Conservation (phyloP, 2,113 vertebrate species). For the Myiozetetes cayanensis region DNA sequence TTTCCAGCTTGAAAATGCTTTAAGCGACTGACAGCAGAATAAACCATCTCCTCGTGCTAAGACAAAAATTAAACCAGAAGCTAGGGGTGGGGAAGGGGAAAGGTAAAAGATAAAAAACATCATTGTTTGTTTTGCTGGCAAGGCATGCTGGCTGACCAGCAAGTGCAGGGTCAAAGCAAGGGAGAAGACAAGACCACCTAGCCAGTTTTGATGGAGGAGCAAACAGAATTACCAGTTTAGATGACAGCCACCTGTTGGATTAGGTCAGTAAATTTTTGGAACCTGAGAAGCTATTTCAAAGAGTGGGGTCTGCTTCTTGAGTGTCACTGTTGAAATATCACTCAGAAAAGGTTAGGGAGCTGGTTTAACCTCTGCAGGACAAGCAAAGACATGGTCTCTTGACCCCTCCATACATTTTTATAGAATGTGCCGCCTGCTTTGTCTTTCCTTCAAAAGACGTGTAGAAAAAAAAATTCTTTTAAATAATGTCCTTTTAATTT, state of each 20-base stretch:
- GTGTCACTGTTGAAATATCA: neutral
- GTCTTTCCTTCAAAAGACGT: fast-evolving
- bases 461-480: neutral
- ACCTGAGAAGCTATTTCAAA: neutral
- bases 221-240: neutral
- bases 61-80: neutral
- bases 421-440: neutral
- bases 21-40: neutral
- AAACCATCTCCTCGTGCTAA: neutral
- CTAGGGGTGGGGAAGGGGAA: too few species aligned
- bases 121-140: neutral
- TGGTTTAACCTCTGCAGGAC: neutral
- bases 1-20: neutral
- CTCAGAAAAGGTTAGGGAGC: neutral
- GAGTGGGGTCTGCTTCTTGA: neutral
- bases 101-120: neutral
- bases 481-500: neutral
- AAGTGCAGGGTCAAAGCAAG: neutral
- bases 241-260: neutral
- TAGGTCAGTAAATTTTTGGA: neutral
- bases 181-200: neutral
- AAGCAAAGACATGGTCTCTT: neutral
- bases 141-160: neutral
- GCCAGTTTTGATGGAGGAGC: neutral
- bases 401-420: neutral